Base-by-base conservation (phyloP, 1,140 invertebrate species). In the Cotesia typhae region DNA sequence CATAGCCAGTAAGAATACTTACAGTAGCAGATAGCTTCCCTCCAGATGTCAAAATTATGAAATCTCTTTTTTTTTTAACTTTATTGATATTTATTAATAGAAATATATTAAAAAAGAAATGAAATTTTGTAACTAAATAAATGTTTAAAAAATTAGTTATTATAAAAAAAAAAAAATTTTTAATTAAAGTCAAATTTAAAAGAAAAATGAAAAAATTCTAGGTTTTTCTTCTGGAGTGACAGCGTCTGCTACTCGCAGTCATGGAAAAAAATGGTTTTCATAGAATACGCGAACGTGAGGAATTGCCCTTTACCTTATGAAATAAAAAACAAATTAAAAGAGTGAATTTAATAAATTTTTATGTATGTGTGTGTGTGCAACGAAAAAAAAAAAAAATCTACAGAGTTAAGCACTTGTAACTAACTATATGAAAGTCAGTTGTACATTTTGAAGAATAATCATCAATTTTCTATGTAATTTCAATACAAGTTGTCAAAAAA, bases 281-380 rank as follows among this genome's bases (percentile, higher is more conserved):
- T 79, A 79, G 76, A 76, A 78, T 78, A 79, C 73, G 68, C 75
- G 70, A 79, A 83, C 73, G 84, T 83, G 84, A 86, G 84, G 81
- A 85, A 86, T 86, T 85, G 84, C 81, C 82, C 77, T 83, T 77
- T 80, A 81, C 78, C 74, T 75, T 72, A 60, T 59, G 41, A 67
- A 61, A 70, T 70, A 70, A 65, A 66, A 37, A 57, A 59, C 35
- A 67, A 63, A 69, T 52, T 79, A 74, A 69, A 75, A 75, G 68
- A 68, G 41, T 70, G 41, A 41, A 28, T 51, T 20, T 63, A 55
- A 9, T 35, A 71, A 69, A 74, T 72, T 36, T 65, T 4, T 64
- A 76, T 55, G 71, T 53, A 70, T 51, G 47, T 63, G 69, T 60
- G 47, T 72, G 52, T 47, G 51, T 61, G 60, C 59, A n/a, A 65